Evolutionary conservation across 2,888 invertebrate species (phyloP).

Genomic region (Lasius fuliginosus): DNA sequence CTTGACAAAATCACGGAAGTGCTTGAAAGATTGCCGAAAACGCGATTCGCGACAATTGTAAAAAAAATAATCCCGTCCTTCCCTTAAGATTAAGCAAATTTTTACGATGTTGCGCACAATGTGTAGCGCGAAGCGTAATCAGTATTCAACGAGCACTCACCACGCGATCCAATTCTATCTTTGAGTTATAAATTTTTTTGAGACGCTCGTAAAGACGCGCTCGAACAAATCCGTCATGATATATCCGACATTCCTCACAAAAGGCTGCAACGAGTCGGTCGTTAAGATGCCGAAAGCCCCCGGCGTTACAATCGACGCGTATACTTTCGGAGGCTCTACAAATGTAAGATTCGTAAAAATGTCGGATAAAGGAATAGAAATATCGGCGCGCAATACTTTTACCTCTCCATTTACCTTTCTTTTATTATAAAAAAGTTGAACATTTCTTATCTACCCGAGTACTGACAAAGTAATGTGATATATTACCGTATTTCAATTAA

Average conservation of each 20-base stretch:
- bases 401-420: background rate
- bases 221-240: slow-evolving; percentile 71
- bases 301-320: slow-evolving; percentile 25
- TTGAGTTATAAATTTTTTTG: slow-evolving; percentile 77
- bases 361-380: slow-evolving; percentile 1
- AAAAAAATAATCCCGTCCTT: background rate
- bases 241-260: slow-evolving; percentile 70
- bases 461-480: background rate
- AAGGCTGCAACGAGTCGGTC: slow-evolving; percentile 51
- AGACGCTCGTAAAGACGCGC: slow-evolving; percentile 75
- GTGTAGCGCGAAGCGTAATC: slow-evolving; percentile 64
- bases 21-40: background rate
- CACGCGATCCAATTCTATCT: slow-evolving; percentile 76
- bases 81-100: background rate
- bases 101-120: background rate
- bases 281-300: slow-evolving; percentile 35
- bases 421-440: background rate
- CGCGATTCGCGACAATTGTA: too few relatives aligned
- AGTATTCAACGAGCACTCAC: slow-evolving; percentile 75
- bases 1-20: background rate
- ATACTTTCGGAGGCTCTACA: slow-evolving; percentile 33
- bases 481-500: background rate
- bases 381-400: background rate
- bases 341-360: slow-evolving; percentile 22
- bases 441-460: background rate